phyloP scores from a whole-genome alignment of 2,113 vertebrate species.

The Anoura caudifer region DNA sequence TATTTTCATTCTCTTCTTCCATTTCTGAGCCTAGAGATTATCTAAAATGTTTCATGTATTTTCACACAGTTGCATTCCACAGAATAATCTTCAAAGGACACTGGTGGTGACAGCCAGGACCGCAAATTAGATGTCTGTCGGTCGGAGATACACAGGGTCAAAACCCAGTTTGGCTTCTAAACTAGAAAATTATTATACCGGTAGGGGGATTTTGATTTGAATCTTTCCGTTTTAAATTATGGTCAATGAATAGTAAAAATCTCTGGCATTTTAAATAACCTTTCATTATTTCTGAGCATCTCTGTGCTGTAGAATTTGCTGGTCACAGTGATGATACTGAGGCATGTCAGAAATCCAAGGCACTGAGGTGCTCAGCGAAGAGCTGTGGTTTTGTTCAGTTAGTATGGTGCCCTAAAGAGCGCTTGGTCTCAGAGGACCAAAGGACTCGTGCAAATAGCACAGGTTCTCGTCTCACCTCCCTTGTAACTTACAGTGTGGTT shows the following conservation, averaged over 20 bases:
- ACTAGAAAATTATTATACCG: not conserved
- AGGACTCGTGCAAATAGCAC: not conserved
- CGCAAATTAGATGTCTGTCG: not conserved
- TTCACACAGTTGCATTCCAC: not conserved
- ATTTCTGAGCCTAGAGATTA: slow-evolving; percentile 20
- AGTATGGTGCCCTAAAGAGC: not conserved
- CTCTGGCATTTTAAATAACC: not conserved
- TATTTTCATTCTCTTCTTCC: not conserved
- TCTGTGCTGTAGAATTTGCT: not conserved
- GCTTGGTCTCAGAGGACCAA: not conserved
- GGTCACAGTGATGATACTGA: not conserved
- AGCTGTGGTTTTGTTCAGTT: not conserved
- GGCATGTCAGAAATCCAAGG: not conserved
- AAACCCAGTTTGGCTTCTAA: not conserved
- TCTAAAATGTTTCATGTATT: not conserved
- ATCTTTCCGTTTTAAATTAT: not conserved
- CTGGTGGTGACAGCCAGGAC: not conserved
- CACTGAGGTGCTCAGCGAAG: not conserved
- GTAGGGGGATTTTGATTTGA: not conserved
- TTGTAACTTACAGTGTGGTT: not conserved
- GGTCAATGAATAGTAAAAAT: not conserved
- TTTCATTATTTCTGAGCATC: not conserved
- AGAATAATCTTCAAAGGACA: not conserved
- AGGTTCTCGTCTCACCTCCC: not conserved
- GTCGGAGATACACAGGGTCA: not conserved